A percentile compares a stretch with the other conserved stretches of the same genome.
These are phyloP conservation scores for Sebastes alutus DNA, from an alignment of 2,797 vertebrate species.

Conservation along the genomic window DNA sequence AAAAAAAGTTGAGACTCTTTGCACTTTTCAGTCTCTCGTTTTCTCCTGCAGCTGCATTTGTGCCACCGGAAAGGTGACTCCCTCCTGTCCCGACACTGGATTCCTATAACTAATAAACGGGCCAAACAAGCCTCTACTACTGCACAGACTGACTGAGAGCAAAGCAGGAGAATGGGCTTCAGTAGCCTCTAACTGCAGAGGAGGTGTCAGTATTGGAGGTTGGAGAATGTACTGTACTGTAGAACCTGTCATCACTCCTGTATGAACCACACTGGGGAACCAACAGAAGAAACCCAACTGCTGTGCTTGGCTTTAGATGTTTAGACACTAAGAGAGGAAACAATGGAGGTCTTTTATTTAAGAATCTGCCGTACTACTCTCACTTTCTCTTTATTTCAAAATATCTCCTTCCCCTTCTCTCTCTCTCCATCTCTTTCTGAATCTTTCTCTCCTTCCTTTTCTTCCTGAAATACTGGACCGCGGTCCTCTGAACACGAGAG, in stretches of 20 bases:
- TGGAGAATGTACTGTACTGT: slow-evolving; percentile 33
- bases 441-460: not conserved
- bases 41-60: slow-evolving; percentile 48
- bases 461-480: slow-evolving; percentile 28
- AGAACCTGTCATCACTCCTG: slow-evolving; percentile 10
- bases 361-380: not conserved
- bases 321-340: slow-evolving; percentile 22
- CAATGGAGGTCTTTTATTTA: slow-evolving; percentile 12
- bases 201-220: slow-evolving; percentile 35
- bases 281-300: slow-evolving; percentile 13
- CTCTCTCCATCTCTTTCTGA: not conserved
- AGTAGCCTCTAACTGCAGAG: not conserved
- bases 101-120: not conserved
- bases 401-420: not conserved
- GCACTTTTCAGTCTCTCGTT: slow-evolving; percentile 49
- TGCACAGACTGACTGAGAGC: slow-evolving; percentile 38
- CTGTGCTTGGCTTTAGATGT: slow-evolving; percentile 19
- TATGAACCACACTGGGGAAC: slow-evolving; percentile 23
- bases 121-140: slow-evolving; percentile 14
- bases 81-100: slow-evolving; percentile 65
- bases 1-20: slow-evolving; percentile 33
- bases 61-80: slow-evolving; percentile 49
- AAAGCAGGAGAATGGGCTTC: slow-evolving; percentile 11
- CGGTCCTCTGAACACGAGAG: slow-evolving; percentile 42
- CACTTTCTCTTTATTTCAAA: slow-evolving; percentile 4